Evolutionary conservation across 1,140 invertebrate genomes (phyloP).

Genomic region (Bactericera cockerelli): DNA sequence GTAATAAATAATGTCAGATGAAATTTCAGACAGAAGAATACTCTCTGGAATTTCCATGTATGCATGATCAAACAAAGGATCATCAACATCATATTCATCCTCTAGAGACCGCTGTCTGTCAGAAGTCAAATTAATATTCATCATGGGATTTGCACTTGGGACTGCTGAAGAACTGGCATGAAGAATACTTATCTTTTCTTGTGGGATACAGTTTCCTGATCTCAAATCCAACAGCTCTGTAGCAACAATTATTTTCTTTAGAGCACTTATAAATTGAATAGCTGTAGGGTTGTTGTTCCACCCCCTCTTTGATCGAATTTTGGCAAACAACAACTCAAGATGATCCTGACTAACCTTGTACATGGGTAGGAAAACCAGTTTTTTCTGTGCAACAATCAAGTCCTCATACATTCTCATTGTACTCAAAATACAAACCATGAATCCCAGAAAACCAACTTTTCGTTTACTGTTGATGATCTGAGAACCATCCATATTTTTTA

Average conservation of each 20-base stretch:
- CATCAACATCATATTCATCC: conserved; percentile 9
- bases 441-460: conserved; percentile 10
- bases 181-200: conserved; percentile 10
- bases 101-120: conserved; percentile 7
- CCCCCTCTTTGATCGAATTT: conserved; percentile 15
- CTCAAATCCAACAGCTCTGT: conserved; percentile 10
- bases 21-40: conserved; percentile 8
- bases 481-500: neutral
- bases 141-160: neutral
- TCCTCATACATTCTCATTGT: neutral
- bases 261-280: conserved; percentile 9
- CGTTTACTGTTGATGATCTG: neutral
- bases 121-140: neutral
- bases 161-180: neutral
- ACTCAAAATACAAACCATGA: conserved; percentile 6
- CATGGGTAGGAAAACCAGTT: conserved; percentile 14
- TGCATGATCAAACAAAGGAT: conserved; percentile 11
- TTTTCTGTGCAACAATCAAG: neutral
- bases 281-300: conserved; percentile 18
- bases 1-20: conserved; percentile 11
- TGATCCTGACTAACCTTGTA: conserved; percentile 22
- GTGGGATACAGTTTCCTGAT: conserved; percentile 7
- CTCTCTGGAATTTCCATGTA: conserved; percentile 6
- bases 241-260: conserved; percentile 9
- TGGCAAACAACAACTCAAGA: conserved; percentile 19